Base-by-base conservation (phyloP, 2,888 invertebrate genomes). In the Xanthorhoe spadicearia region DNA sequence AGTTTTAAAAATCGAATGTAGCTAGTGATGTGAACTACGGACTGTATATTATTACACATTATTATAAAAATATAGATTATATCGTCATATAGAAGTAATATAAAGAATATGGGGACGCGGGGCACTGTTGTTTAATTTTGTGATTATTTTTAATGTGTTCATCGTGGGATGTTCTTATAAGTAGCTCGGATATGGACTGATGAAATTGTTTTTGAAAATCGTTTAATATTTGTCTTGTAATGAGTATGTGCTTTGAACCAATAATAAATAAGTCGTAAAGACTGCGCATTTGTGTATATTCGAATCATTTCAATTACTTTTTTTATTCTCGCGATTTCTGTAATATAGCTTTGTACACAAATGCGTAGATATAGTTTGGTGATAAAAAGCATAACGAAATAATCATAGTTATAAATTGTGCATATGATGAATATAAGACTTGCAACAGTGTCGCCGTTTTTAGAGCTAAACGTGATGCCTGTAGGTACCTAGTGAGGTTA, bases 41-140 rank as follows among this genome's bases (percentile, higher is more conserved):
- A 81, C 86, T 86, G 87, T 88, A 85, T 85, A 85, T 82, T 84
- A 79, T 78, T 78, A 84, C 79, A 80, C 80, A 82, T 83, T 85
- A 83, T 83, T 74, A 77, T 79, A 78, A 71, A 76, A 82, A 55
- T 64, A 65, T 88, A 88, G 83, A 85, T n/a, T 85, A 83, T 88
- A 85, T 85, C 76, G 82, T 81, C 82, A 79, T 83, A 85, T 83
- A 86, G 78, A 83, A 75, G 80, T 82, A 83, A 80, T 77, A 76
- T 76, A 75, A 73, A 68, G 70, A 77, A 38, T 59, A 74, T 73
- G 78, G 58, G 73, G 69, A 68, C 72, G 60, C 75, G 83, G 79
- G 81, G 79, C 86, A 80, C 86, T 85, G 84, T 81, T 79, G 78
- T 72, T 64, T 70, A 48, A 61, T 59, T 70, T 68, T 69, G 70